Evolutionary conservation across 2,113 vertebrate species (phyloP), one percentile per base, ranked within the genome.

Genomic region (Tursiops truncatus): DNA sequence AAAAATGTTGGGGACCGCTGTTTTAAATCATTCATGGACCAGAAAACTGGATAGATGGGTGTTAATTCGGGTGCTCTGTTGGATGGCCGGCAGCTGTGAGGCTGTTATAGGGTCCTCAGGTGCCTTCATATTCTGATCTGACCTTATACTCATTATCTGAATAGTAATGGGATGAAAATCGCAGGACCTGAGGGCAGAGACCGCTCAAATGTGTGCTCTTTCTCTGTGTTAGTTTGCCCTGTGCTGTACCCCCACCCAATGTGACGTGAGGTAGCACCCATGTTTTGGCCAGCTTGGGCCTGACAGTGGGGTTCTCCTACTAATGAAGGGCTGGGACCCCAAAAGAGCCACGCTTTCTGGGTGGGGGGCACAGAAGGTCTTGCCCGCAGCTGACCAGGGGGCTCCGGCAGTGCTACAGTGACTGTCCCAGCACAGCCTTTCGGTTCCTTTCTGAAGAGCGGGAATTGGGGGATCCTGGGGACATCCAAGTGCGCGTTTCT

Each of bases 351-450:
- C 11, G 2, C 31, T 68, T 4, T 65, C 50, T 17, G 38, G 8
- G 3, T 38, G 3, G 33, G 18, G 7, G 62, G 60, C 13, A 36
- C 12, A 50, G 44, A 31, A 23, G 8, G 15, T 73, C 21, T 73
- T 33, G 28, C 23, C 41, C 20, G 21, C 1, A 36, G n/a, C 17
- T 36, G 33, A 25, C 3, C 11, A 21, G 26, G 14, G n/a, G 31
- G 3, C 2, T 53, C 56, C 0, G 47, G n/a, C 33, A 9, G 9
- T 21, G n/a, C 56, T 20, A 6, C 12, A 12, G 71, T 12, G 28
- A n/a, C n/a, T 11, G 3, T 20, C 36, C 5, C 58, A 74, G 15
- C 44, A 14, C 13, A n/a, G n/a, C 0, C 2, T 62, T 79, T 33
- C 41, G 13, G 26, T 28, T 23, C 23, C 3, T 81, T 87, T 58